Evolutionary conservation across 2,888 invertebrate genomes (phyloP).

Genomic region (Erebia aethiops): DNA sequence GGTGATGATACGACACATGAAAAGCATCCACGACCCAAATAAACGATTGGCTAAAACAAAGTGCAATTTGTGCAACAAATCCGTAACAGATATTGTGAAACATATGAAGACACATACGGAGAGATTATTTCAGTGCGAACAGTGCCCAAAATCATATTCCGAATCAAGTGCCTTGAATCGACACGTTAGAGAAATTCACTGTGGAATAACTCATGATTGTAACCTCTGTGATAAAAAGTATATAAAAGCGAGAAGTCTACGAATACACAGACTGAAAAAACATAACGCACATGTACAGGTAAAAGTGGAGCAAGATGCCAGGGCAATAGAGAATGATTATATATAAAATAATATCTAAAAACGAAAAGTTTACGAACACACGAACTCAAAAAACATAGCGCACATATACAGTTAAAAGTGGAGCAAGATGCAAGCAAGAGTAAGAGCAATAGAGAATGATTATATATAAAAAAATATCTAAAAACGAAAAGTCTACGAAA

Average conservation of each 20-base stretch:
- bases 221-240: slow-evolving; percentile 26
- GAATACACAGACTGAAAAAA: slow-evolving; percentile 1
- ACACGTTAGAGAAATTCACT: slow-evolving; percentile 38
- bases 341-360: too few relatives aligned
- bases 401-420: too few relatives aligned
- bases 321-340: not conserved
- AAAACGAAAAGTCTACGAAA: too few relatives aligned
- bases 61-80: slow-evolving; percentile 42
- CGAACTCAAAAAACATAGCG: too few relatives aligned
- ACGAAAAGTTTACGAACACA: too few relatives aligned
- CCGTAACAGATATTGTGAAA: slow-evolving; percentile 39
- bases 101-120: slow-evolving; percentile 39
- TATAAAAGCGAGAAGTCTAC: slow-evolving; percentile 6
- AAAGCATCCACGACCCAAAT: slow-evolving; percentile 29
- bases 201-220: slow-evolving; percentile 16
- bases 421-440: too few relatives aligned
- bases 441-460: too few relatives aligned
- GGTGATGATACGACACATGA: slow-evolving; percentile 32
- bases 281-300: slow-evolving; percentile 10
- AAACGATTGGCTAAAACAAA: slow-evolving; percentile 12
- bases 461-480: too few relatives aligned
- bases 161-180: slow-evolving; percentile 40
- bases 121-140: slow-evolving; percentile 24
- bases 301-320: not conserved
- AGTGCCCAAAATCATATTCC: slow-evolving; percentile 38